Evolutionary conservation across 2,113 vertebrate species (phyloP).

Genomic region (Neodon shergylaensis): DNA sequence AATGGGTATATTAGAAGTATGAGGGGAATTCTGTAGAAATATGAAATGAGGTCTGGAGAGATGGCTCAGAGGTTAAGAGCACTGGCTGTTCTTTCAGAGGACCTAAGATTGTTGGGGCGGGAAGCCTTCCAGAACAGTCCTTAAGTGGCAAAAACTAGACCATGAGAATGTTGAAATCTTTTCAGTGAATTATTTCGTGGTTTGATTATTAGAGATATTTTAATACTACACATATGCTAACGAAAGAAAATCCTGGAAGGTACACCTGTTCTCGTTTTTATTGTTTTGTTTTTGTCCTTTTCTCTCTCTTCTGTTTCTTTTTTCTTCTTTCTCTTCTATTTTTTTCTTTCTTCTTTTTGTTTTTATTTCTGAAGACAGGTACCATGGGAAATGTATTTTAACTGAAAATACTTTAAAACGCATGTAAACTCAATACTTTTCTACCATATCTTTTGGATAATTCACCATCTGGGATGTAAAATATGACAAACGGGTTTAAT

Average conservation of each 20-base stretch:
- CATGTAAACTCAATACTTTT: neutral
- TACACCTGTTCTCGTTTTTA: neutral
- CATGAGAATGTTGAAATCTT: neutral
- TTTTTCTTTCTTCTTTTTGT: neutral
- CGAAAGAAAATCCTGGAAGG: neutral
- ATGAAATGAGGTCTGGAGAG: no score
- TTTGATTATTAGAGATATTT: constrained; percentile 14
- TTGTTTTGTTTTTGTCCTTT: neutral
- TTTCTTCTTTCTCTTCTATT: neutral
- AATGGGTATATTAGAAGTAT: no score
- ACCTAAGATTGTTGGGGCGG: neutral
- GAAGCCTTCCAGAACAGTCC: neutral
- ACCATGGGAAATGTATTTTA: constrained; percentile 16
- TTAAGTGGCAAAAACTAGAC: neutral
- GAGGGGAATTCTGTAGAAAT: no score
- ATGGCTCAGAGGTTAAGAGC: no score
- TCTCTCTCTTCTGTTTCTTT: neutral
- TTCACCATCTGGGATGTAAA: constrained; percentile 39
- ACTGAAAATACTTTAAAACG: constrained; percentile 51
- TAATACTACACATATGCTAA: neutral
- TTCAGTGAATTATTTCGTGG: constrained; percentile 11
- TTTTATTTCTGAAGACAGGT: constrained; percentile 13
- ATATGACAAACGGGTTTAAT: constrained; percentile 39
- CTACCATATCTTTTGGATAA: constrained; percentile 56
- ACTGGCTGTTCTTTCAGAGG: no score